Base-by-base conservation (phyloP, 2,113 vertebrate species). In the Sinocyclocheilus anshuiensis region DNA sequence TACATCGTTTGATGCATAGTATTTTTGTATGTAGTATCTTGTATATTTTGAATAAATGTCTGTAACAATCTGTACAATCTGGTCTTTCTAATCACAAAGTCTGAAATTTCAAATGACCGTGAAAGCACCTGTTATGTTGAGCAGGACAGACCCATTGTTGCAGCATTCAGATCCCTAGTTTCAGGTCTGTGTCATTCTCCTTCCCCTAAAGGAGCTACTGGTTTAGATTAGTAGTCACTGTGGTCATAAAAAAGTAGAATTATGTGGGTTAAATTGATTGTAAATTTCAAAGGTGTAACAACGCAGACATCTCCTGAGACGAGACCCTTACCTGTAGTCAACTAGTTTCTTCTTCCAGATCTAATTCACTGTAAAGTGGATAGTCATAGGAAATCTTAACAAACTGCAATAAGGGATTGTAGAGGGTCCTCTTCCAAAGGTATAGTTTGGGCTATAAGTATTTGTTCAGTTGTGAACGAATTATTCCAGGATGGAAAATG, bases 1-100 rank as follows among this genome's bases (percentile, higher is more conserved):
- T 74, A 86, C 71, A 86, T 50, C 79, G 86, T 53, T 87, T 77
- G 88, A 90, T 90, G 83, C 86, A 94, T 92, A 94, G 92, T 94
- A 93, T 94, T 94, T 95, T 94, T 94, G 90, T 91, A 94, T 90
- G 90, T 93, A 93, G 92, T 91, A 89, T 91, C 89, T 90, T 94
- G 92, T 94, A 93, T 88, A 93, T 93, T 94, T 91, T 91, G 63
- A 95, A 94, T 94, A 94, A 95, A 94, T 92, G 93, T 94, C 91
- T 93, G 61, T 77, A 85, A 82, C 88, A 89, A 88, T 88, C 84
- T 89, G 87, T 39, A 86, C 63, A 61, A 59, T 42, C 48, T 53
- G 24, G 61, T 83, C 24, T 71, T 71, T 83, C 7, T 10, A 79
- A 79, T 59, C 42, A 15, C 42, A 39, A 20, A 78, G 24, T 20